Conservation (phyloP, 2,113 vertebrate genomes). For the Mustela nigripes region DNA sequence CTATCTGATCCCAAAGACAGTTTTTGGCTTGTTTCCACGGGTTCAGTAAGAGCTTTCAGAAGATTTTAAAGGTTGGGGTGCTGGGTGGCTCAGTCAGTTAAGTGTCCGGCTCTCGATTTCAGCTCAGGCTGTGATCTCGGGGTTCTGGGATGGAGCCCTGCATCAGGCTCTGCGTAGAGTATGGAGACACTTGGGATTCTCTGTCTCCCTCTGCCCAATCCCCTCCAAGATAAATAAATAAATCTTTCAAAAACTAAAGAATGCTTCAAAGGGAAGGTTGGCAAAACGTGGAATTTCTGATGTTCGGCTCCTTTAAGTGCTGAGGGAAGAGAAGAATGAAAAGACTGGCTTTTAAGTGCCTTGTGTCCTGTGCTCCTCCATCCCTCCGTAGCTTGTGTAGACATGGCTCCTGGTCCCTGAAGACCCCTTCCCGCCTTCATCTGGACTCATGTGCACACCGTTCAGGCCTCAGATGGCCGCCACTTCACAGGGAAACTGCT, state of each 20-base stretch:
- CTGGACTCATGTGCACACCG: fast-evolving
- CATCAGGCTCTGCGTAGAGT: fast-evolving
- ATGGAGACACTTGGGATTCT: neutral
- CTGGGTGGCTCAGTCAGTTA: neutral
- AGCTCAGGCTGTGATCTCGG: neutral
- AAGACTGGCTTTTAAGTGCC: neutral
- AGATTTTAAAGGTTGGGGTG: neutral
- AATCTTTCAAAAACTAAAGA: neutral
- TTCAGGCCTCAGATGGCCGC: neutral
- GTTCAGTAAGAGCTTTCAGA: neutral
- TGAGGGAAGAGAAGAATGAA: neutral
- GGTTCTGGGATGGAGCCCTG: neutral
- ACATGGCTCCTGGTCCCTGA: neutral
- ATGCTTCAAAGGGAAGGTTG: neutral
- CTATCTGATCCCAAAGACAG: neutral
- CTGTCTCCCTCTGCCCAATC: neutral
- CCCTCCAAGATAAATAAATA: neutral
- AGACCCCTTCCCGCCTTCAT: too few relatives aligned
- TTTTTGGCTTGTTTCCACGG: neutral
- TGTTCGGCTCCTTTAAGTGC: neutral
- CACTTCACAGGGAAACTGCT: neutral
- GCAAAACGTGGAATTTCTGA: neutral
- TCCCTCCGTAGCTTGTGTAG: neutral
- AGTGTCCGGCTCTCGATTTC: neutral
- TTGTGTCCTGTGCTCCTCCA: neutral